Base-by-base conservation (phyloP, 2,797 vertebrate species). In the Leucoraja ocellata region DNA sequence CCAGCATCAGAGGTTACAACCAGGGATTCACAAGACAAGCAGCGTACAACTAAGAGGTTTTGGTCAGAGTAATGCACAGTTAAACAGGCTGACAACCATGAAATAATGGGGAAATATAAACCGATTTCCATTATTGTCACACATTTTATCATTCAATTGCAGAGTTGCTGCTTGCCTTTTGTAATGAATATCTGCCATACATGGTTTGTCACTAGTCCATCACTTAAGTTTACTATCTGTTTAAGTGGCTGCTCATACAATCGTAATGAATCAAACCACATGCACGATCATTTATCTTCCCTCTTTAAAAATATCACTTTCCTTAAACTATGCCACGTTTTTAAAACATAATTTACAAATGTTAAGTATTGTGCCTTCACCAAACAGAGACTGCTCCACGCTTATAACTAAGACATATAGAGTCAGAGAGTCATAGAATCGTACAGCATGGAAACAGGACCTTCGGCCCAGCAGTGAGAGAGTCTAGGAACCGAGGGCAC, bases 91-190 rank as follows among this genome's bases (percentile, higher is more conserved):
- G 95, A 95, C 95, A 95, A 94, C 94, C 95, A 95, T 93, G 94
- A 95, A 95, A 93, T 95, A 95, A 95, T 93, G 83, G 94, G 94
- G 95, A 94, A 95, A 0, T 6, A 95, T 95, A 94, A 95, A 94
- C 94, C 95, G 93, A 95, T 94, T 88, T 77, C 93, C 94, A 95
- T 95, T 94, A 95, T 95, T 95, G 93, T 95, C 94, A 93, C 93
- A 65, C 93, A 94, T 94, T 94, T 96, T 95, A 95, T 95, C 81
- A 94, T 93, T 91, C 86, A 94, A 93, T 93, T 95, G 94, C 94
- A 96, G 94, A 94, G 95, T 68, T 91, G 94, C 95, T 96, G 94
- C 95, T 96, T 95, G 95, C 96, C 94, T 96, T 94, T 94, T 94
- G 95, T 95, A 94, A 94, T 95, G 95, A 93, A 91, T 61, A 94